Evolutionary conservation across 2,113 vertebrate species (phyloP), one percentile per base, ranked within the genome.

Genomic region (Dicentrarchus labrax): DNA sequence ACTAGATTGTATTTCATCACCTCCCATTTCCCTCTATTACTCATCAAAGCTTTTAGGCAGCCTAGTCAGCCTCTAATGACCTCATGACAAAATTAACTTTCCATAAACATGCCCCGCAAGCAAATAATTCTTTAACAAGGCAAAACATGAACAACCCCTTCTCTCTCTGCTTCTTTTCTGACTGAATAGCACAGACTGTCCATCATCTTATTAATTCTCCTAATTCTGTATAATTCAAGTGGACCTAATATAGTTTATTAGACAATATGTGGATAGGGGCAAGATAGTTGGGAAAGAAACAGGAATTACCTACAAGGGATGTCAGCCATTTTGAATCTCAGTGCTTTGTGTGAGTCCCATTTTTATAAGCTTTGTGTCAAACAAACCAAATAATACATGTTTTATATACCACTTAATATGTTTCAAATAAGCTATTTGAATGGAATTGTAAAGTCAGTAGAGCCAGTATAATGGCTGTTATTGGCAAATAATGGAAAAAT

Each of bases 1-100:
- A 73, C 67, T 39, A 24, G 22, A n/a, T 68, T 80, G 39, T 73
- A 56, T 67, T 86, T 74, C 48, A 70, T 81, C 79, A 74, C 77
- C 78, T 86, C 66, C 38, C 56, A 30, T 73, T 82, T 88, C 66
- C 78, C 62, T 72, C 24, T 72, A 43, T 73, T 68, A 79, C 66
- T 78, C 76, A 83, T 86, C 71, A 86, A 85, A 82, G 64, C 9
- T 66, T 87, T 85, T 38, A 80, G 75, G 53, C 59, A 13, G 65
- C 30, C 2, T 7, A 66, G 45, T 86, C 72, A 64, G 38, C 72
- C 8, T 84, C 10, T 30, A 56, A 76, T 71, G 19, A 76, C 72
- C 67, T 79, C 48, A 62, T 30, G 2, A 61, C 1, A 45, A 76
- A 68, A 17, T 68, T 13, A 82, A 36, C 51, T 56, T 78, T 84